Percentiles rank a stretch among this genome's conserved stretches.
Conservation (phyloP, 2,888 invertebrate species). For the Drosophila borealis region DNA sequence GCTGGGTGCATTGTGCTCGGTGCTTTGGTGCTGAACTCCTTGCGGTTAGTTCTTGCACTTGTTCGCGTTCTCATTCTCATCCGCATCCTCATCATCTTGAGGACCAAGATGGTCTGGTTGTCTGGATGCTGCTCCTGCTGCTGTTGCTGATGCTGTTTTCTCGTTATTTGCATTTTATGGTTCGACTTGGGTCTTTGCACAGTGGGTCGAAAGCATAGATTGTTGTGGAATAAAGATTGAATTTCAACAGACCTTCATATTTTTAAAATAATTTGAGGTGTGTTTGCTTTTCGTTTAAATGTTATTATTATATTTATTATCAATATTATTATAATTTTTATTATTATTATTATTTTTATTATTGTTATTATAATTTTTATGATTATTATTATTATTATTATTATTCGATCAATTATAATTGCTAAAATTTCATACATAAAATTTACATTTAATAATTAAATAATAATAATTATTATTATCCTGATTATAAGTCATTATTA, state of each 20-base stretch:
- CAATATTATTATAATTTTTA: no score
- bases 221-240: neutral
- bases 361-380: no score
- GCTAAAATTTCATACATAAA: no score
- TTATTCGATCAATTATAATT: no score
- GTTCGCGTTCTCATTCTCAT: conserved; percentile 7
- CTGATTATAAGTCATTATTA: no score
- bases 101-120: conserved; percentile 33
- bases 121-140: conserved; percentile 22
- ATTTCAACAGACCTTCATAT: neutral
- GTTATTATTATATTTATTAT: no score
- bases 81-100: conserved; percentile 27
- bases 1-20: conserved; percentile 23
- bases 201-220: conserved; percentile 24
- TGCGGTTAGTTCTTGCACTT: conserved; percentile 16
- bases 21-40: conserved; percentile 26
- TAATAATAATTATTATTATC: no score
- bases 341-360: no score
- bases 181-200: conserved; percentile 42
- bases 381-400: no score
- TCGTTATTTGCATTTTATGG: conserved; percentile 72
- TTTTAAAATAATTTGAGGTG: no score
- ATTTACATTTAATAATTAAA: neutral
- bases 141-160: conserved; percentile 34
- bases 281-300: neutral